A percentile compares a stretch with the other conserved stretches of the same genome.
Conservation (phyloP, 1,140 invertebrate species). For the Centruroides vittatus region DNA sequence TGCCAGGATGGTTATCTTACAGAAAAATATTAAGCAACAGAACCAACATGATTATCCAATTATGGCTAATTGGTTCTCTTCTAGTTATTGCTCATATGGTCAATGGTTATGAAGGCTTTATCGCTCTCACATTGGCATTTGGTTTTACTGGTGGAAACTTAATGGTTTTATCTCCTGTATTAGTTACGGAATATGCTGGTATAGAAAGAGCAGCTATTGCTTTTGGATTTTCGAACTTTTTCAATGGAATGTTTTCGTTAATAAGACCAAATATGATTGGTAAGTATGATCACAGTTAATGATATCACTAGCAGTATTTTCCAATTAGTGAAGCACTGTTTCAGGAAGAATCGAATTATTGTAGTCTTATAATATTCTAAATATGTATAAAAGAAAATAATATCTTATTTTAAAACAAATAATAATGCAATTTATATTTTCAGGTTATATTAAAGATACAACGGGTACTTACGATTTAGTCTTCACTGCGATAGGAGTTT, state of each 20-base stretch:
- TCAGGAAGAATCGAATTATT: too few relatives aligned
- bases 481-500: not conserved
- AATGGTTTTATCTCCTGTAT: slow-evolving; percentile 16
- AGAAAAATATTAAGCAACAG: not conserved
- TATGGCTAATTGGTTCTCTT: slow-evolving; percentile 9
- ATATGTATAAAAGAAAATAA: too few relatives aligned
- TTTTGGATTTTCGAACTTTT: slow-evolving; percentile 11
- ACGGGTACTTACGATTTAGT: not conserved
- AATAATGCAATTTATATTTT: not conserved
- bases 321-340: too few relatives aligned
- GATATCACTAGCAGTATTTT: too few relatives aligned
- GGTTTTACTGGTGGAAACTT: slow-evolving; percentile 9
- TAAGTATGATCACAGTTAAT: not conserved
- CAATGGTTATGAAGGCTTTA: not conserved
- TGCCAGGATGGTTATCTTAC: slow-evolving; percentile 13
- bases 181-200: slow-evolving; percentile 17
- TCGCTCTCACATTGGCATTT: not conserved
- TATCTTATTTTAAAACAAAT: too few relatives aligned
- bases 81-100: not conserved
- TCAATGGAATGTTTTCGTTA: slow-evolving; percentile 10
- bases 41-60: slow-evolving; percentile 2
- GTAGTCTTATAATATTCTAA: too few relatives aligned
- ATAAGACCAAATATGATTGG: slow-evolving; percentile 17
- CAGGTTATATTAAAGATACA: not conserved
- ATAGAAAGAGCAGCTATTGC: slow-evolving; percentile 9